phyloP scores from a whole-genome alignment of 2,797 vertebrate species.

The Aphelocoma californica region DNA sequence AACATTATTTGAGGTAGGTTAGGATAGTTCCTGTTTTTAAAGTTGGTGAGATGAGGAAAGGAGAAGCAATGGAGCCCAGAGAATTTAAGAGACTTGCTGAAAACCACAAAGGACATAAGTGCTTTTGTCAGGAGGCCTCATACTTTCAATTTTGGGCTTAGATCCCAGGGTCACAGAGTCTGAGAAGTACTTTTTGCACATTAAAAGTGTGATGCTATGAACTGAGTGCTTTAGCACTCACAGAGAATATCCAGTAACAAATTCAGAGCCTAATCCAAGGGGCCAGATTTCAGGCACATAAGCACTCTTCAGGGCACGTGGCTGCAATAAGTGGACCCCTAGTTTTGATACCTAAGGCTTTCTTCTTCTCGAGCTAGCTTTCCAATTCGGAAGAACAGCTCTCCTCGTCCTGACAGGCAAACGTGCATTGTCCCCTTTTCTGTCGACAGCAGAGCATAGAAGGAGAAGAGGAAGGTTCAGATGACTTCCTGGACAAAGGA shows the following conservation, averaged over 20 bases:
- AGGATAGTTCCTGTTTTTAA: not conserved
- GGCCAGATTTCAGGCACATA: not conserved
- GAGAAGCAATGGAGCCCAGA: not conserved
- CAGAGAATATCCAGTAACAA: not conserved
- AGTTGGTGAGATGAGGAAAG: not conserved
- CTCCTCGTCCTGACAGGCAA: slow-evolving; percentile 12
- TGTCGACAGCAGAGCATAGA: not conserved
- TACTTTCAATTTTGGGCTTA: not conserved
- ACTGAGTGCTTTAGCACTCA: not conserved
- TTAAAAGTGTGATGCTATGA: not conserved
- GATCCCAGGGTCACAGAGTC: not conserved
- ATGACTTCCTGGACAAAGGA: slow-evolving; percentile 56
- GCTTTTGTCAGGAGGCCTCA: not conserved
- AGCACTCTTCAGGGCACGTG: not conserved
- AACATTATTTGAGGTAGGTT: not conserved
- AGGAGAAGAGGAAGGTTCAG: not conserved
- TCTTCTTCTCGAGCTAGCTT: not conserved
- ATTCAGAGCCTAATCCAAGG: not conserved
- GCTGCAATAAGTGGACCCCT: not conserved
- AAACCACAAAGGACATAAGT: not conserved
- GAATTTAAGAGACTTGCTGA: not conserved
- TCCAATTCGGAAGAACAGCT: slow-evolving; percentile 18
- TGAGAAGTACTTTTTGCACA: not conserved
- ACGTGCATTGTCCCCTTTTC: not conserved
- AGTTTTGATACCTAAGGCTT: not conserved